Evolutionary conservation across 2,113 vertebrate species (phyloP).

Genomic region (Illadopsis cleaveri): DNA sequence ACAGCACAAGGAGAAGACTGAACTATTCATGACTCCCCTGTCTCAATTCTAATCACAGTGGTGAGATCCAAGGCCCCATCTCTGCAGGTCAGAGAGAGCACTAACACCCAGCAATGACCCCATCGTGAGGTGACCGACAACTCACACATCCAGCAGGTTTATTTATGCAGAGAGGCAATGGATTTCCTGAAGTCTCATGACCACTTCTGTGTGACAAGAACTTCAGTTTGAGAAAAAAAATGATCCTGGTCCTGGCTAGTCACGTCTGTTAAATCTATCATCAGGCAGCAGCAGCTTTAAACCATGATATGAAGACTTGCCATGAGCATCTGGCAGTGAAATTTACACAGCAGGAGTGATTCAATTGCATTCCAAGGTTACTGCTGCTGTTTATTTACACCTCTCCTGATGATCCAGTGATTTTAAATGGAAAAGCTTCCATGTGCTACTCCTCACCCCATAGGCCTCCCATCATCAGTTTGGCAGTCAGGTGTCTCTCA

Average conservation of each 20-base stretch:
- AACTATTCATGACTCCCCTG: slow-evolving; percentile 52
- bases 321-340: background rate
- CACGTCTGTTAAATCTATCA: background rate
- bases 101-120: background rate
- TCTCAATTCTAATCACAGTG: background rate
- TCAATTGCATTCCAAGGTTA: background rate
- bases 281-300: background rate
- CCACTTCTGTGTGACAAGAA: background rate
- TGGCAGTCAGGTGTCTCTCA: background rate
- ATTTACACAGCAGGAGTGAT: background rate
- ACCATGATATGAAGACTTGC: background rate
- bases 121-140: background rate
- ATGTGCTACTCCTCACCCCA: background rate
- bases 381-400: background rate
- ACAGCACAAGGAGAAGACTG: slow-evolving; percentile 22
- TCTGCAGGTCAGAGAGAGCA: background rate
- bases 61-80: background rate
- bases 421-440: background rate
- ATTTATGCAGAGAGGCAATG: background rate
- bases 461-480: background rate
- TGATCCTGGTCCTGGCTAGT: background rate
- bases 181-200: background rate
- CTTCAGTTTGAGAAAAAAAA: background rate
- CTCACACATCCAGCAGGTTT: background rate
- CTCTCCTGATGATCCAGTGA: background rate